A percentile compares a stretch with the other conserved stretches of the same genome.
Evolutionary conservation across 2,797 vertebrate genomes (phyloP).

Genomic region (Rhynchonycteris naso): DNA sequence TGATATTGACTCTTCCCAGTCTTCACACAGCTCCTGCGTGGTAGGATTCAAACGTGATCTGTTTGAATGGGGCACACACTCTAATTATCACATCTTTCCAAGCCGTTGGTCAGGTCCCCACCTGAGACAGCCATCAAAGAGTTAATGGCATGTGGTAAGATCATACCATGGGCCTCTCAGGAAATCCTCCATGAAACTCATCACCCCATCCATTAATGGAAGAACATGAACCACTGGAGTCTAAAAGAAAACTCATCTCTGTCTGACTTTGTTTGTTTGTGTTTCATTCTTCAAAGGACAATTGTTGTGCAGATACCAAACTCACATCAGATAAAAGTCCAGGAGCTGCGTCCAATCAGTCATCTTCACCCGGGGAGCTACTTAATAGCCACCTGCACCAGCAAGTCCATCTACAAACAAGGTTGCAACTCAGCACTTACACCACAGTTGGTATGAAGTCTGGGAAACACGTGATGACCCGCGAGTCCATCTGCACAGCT

Average conservation of each 20-base stretch:
- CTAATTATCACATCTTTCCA: accelerated
- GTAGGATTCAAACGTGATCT: not conserved
- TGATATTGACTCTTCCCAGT: accelerated
- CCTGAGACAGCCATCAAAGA: not conserved
- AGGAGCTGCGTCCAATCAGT: not conserved
- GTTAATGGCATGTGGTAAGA: not conserved
- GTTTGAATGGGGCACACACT: accelerated
- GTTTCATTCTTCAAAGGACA: constrained; percentile 2
- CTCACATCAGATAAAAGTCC: not conserved
- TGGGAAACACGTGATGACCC: accelerated
- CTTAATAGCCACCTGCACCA: not conserved
- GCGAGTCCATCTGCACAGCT: accelerated
- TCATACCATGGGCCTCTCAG: not conserved
- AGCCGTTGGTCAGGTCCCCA: not conserved
- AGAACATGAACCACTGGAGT: accelerated
- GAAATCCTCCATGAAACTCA: not conserved
- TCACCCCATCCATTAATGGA: not conserved
- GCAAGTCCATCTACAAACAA: not conserved
- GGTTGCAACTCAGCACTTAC: not conserved
- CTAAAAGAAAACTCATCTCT: not conserved
- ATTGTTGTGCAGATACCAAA: not conserved
- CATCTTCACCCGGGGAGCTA: not conserved
- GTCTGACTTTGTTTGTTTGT: not conserved
- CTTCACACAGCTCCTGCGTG: not conserved
- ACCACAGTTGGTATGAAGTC: accelerated